These are phyloP conservation scores for Sarcophaga peregrina DNA, from an alignment of 1,140 invertebrate genomes.

Conservation along the genomic window DNA sequence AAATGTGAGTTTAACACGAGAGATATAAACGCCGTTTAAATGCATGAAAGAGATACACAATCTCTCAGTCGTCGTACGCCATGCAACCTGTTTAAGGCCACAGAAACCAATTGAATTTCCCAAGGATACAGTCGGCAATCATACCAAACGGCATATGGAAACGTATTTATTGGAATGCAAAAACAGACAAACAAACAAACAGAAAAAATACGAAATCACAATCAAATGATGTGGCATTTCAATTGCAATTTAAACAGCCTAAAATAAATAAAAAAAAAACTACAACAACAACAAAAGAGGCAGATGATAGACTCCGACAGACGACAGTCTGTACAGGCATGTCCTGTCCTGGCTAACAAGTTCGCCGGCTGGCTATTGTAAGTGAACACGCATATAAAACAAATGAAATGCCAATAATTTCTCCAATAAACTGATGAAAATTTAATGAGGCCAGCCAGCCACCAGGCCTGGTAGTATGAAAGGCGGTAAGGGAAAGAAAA, in stretches of 20 bases:
- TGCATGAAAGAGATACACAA: not conserved
- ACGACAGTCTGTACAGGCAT: not conserved
- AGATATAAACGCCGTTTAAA: not conserved
- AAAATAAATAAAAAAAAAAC: not conserved
- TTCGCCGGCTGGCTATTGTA: too few species aligned
- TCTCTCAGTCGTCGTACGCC: not conserved
- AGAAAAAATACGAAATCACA: not conserved
- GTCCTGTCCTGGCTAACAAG: not conserved
- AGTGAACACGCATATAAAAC: not conserved
- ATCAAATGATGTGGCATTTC: constrained; percentile 5
- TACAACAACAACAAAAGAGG: not conserved
- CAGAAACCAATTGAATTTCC: not conserved
- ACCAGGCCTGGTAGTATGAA: too few species aligned
- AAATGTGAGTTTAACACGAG: not conserved
- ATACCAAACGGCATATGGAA: too few species aligned
- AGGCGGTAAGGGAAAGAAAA: not conserved
- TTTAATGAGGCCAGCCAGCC: too few species aligned
- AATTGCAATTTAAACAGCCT: not conserved
- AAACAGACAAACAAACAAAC: not conserved
- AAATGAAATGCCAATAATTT: not conserved
- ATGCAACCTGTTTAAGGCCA: not conserved
- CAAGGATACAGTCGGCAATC: too few species aligned
- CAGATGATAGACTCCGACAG: not conserved
- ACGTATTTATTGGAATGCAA: not conserved
- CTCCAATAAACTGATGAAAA: not conserved